These are phyloP conservation scores for Syngnathus acus DNA, from an alignment of 2,797 vertebrate genomes.

Conservation along the genomic window DNA sequence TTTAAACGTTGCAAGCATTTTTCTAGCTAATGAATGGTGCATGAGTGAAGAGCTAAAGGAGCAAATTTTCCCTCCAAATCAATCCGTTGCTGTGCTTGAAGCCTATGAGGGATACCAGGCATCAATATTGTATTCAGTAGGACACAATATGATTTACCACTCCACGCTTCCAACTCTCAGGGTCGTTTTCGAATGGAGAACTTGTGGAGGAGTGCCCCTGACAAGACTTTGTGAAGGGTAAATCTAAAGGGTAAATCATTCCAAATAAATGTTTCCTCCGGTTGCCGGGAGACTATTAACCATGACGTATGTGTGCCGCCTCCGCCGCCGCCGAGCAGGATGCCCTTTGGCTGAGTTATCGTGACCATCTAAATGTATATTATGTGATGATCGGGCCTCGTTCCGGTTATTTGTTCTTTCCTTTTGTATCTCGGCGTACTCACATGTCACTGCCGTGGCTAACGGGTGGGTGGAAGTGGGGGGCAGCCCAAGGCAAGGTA, in stretches of 20 bases:
- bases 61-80: constrained; percentile 51
- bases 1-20: background rate
- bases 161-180: constrained; percentile 20
- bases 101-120: constrained; percentile 28
- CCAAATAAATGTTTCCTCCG: constrained; percentile 25
- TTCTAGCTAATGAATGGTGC: background rate
- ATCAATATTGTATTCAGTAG: constrained; percentile 34
- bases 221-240: constrained; percentile 29
- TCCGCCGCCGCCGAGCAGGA: background rate
- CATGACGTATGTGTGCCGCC: constrained; percentile 39
- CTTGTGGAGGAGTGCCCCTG: constrained; percentile 7
- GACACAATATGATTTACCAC: constrained; percentile 43
- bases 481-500: constrained; percentile 27
- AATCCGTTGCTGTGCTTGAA: constrained; percentile 42
- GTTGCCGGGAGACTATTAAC: constrained; percentile 35
- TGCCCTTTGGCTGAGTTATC: constrained; percentile 36
- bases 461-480: constrained; percentile 1
- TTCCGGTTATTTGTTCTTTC: constrained; percentile 28
- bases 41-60: constrained; percentile 45
- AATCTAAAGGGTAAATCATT: constrained; percentile 31
- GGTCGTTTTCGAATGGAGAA: background rate
- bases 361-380: constrained; percentile 47
- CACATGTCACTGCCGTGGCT: constrained; percentile 38
- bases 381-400: constrained; percentile 50
- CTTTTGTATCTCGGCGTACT: constrained; percentile 23